Evolutionary conservation across 2,888 invertebrate species (phyloP).

Genomic region (Noctuana brunneofusca): DNA sequence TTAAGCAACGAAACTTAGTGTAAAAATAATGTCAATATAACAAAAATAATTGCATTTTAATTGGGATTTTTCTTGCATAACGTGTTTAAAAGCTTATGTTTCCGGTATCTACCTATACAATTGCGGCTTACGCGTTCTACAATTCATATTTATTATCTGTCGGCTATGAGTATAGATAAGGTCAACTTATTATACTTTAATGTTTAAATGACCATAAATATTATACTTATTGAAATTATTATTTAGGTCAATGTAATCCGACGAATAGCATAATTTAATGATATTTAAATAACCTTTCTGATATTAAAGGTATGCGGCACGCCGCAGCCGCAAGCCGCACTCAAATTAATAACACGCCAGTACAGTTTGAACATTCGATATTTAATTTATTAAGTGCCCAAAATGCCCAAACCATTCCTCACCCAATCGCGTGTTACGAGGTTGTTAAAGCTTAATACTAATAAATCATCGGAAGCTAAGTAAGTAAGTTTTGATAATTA

Average conservation of each 20-base stretch:
- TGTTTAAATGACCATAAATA: background rate
- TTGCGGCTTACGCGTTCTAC: background rate
- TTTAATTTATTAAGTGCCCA: slow-evolving; percentile 32
- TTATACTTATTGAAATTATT: background rate
- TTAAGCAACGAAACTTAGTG: too few relatives aligned
- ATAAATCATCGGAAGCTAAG: slow-evolving; percentile 68
- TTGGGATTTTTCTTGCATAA: too few relatives aligned
- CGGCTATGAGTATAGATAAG: background rate
- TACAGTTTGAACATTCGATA: background rate
- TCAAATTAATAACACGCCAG: background rate
- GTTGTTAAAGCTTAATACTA: slow-evolving; percentile 52
- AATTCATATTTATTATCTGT: background rate
- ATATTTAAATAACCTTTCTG: too few relatives aligned
- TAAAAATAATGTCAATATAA: too few relatives aligned
- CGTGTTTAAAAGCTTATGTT: too few relatives aligned
- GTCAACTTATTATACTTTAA: background rate
- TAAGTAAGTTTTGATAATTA: slow-evolving; percentile 46
- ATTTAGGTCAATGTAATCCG: background rate
- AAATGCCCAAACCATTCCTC: slow-evolving; percentile 19
- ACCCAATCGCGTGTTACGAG: slow-evolving; percentile 58
- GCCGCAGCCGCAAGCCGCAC: slow-evolving; percentile 2
- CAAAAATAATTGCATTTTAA: too few relatives aligned
- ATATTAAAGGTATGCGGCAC: too few relatives aligned
- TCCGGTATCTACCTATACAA: too few relatives aligned
- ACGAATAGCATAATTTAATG: background rate